These are phyloP conservation scores for Polia nebulosa DNA, from an alignment of 2,888 invertebrate genomes.

Conservation along the genomic window DNA sequence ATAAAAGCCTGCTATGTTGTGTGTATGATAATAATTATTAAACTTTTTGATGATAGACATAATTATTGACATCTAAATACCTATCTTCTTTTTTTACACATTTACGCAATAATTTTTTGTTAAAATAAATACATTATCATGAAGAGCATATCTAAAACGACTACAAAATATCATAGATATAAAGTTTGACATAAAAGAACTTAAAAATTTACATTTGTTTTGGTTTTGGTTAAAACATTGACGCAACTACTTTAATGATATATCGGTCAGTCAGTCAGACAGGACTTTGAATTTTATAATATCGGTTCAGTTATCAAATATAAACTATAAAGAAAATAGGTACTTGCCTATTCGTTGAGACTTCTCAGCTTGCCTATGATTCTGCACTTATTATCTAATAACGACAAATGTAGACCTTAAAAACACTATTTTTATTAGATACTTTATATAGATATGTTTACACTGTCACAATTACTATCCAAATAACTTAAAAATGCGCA, in stretches of 20 bases:
- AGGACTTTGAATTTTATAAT: too few relatives aligned
- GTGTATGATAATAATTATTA: conserved; percentile 52
- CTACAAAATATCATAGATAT: conserved; percentile 16
- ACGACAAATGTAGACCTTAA: neutral
- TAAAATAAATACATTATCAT: conserved; percentile 4
- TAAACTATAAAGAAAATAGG: neutral
- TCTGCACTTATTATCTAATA: neutral
- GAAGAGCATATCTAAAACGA: conserved; percentile 22
- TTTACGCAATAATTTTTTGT: conserved; percentile 1
- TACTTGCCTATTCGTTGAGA: conserved; percentile 2
- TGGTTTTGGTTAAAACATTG: neutral
- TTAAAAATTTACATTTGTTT: neutral
- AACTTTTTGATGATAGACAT: conserved; percentile 57
- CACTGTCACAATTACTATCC: neutral
- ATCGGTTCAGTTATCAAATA: neutral
- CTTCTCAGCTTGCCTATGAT: conserved; percentile 5
- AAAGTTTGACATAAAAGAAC: conserved; percentile 2
- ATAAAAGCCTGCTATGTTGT: conserved; percentile 59
- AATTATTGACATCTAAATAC: conserved; percentile 44
- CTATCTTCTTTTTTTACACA: conserved; percentile 24
- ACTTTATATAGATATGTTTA: too few relatives aligned
- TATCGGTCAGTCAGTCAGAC: too few relatives aligned
- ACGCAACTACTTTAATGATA: neutral
- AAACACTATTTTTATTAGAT: neutral
- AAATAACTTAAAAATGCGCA: neutral